A percentile compares a stretch with the other conserved stretches of the same genome.
Evolutionary conservation across 2,113 vertebrate genomes (phyloP).

Genomic region (Tupaia chinensis): DNA sequence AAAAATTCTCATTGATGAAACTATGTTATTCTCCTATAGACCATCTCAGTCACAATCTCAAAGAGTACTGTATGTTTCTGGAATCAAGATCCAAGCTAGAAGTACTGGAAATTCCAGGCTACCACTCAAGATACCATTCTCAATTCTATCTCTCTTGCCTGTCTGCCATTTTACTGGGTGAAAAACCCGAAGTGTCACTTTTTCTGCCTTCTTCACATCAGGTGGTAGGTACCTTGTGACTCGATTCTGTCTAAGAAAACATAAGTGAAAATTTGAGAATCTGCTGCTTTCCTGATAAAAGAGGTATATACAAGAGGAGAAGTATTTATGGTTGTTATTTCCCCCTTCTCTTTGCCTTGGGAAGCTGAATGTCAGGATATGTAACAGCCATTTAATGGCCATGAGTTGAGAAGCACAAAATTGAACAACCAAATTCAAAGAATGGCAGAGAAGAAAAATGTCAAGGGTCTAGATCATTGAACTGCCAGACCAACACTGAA

Average conservation of each 20-base stretch:
- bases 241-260: background rate
- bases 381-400: background rate
- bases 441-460: background rate
- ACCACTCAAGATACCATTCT: background rate
- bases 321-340: background rate
- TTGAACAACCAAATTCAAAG: background rate
- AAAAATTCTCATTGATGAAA: background rate
- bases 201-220: background rate
- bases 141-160: background rate
- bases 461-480: background rate
- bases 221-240: background rate
- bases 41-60: background rate
- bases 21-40: background rate
- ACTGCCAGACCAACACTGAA: background rate
- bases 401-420: background rate
- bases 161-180: background rate
- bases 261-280: background rate
- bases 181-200: background rate
- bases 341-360: background rate
- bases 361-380: background rate
- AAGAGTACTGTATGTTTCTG: background rate
- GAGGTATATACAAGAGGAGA: background rate
- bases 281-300: constrained; percentile 15
- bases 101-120: background rate
- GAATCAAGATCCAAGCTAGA: background rate